Base-by-base conservation (phyloP, 1,140 invertebrate genomes). In the Phocides pigmalion region DNA sequence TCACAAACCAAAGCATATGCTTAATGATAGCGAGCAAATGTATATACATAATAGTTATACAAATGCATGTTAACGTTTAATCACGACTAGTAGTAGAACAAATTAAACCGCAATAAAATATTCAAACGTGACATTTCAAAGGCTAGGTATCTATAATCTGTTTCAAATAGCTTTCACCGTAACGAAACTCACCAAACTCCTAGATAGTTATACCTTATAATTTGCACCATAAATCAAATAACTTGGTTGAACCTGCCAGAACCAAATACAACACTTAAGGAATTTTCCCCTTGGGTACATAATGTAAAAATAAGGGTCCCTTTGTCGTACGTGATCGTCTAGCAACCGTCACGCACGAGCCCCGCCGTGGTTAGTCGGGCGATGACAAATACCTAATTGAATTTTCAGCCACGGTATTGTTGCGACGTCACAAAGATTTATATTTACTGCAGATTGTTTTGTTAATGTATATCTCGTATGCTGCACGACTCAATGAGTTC, bases 311-410 rank as follows among this genome's bases (percentile, higher is more conserved):
- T 72, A 79, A 73, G 76, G 65, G 66, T 65, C 44, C 58, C 61
- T 61, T 68, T 71, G 51, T 54, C 51, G 73, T 79, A 76, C 70
- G 80, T 79, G 76, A 71, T 70, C 73, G 66, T 71, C 67, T 67
- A 64, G 59, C 47, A 20, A 56, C 66, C 64, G 67, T 66, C 70
- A 82, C 74, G 76, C 80, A 79, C 79, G 79, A 76, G 32, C 62
- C 66, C 28, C 28, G 46, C 53, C 65, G 70, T 46, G 68, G 37
- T 68, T 73, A 81, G 70, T 66, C 68, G 72, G 76, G 72, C 75
- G 73, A 74, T 74, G 72, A 81, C 79, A 80, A 81, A 83, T 82
- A 72, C 72, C 82, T 85, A 83, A 85, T 85, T 85, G 79, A 85
- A 85, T 82, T 81, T 80, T 78, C 74, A 84, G 70, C 71, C 64